phyloP scores from a whole-genome alignment of 2,888 invertebrate species.

The Cantharis rufa region DNA sequence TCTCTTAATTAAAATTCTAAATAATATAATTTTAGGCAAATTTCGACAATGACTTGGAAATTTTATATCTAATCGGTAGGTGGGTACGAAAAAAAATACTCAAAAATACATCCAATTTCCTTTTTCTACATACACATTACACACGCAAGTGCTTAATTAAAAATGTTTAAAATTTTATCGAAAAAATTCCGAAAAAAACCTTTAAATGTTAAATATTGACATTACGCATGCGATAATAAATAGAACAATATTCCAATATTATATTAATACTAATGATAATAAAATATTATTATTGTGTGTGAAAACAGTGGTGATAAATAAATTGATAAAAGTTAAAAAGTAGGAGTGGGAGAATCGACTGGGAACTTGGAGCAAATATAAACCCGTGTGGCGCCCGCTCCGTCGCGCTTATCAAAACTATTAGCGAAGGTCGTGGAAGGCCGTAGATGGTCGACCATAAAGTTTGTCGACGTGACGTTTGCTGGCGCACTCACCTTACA shows the following conservation, averaged over 20 bases:
- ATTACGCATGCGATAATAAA: not conserved
- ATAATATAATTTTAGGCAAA: not conserved
- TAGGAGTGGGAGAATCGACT: not conserved
- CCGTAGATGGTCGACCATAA: conserved; percentile 44
- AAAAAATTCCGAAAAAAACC: not conserved
- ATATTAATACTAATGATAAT: not conserved
- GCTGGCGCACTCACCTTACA: conserved; percentile 18
- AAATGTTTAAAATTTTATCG: not conserved
- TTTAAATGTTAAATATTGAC: not conserved
- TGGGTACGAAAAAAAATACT: not conserved
- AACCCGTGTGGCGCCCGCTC: conserved; percentile 48
- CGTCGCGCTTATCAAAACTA: conserved; percentile 49
- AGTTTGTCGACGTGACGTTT: conserved; percentile 3
- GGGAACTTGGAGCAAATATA: not conserved
- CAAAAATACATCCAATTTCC: not conserved
- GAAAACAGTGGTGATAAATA: not conserved
- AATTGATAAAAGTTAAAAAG: not conserved
- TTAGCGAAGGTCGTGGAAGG: conserved; percentile 47
- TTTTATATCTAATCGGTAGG: not conserved
- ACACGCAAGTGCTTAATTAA: not conserved
- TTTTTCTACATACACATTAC: not conserved
- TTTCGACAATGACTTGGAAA: not conserved
- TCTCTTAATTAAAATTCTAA: not conserved
- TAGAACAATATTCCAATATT: not conserved
- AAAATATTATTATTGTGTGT: not conserved